These are phyloP conservation scores for Homarus gammarus DNA, from an alignment of 2,888 invertebrate genomes.

Conservation along the genomic window DNA sequence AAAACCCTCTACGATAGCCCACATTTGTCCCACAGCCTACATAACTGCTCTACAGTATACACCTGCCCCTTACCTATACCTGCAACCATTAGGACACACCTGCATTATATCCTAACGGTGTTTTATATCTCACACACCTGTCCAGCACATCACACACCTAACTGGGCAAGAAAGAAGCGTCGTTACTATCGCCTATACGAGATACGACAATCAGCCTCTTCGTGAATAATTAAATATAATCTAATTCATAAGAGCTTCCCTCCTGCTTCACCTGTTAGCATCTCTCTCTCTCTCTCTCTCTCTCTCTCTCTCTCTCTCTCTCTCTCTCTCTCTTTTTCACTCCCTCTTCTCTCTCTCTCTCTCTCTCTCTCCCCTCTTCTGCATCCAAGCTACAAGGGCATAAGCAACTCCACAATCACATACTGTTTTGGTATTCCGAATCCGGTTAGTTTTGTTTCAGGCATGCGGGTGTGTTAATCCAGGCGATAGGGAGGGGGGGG, in stretches of 20 bases:
- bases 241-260: background rate
- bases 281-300: background rate
- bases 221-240: background rate
- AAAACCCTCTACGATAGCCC: background rate
- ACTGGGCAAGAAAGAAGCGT: too few relatives aligned
- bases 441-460: too few relatives aligned
- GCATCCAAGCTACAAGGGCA: too few relatives aligned
- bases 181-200: background rate
- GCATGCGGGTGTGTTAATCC: too few relatives aligned
- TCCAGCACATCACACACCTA: too few relatives aligned
- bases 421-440: too few relatives aligned
- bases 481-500: too few relatives aligned
- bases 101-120: too few relatives aligned
- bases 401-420: too few relatives aligned
- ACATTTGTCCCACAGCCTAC: background rate
- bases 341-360: background rate
- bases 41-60: background rate
- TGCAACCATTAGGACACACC: background rate
- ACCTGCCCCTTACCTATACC: background rate
- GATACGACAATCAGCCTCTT: background rate
- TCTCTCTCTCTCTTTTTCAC: constrained; percentile 10
- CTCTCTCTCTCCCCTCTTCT: background rate
- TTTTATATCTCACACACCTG: too few relatives aligned
- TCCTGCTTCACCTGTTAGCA: constrained; percentile 2
- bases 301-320: constrained; percentile 15